These are phyloP conservation scores for Ypsolopha scabrella DNA, from an alignment of 2,888 invertebrate species.

Conservation along the genomic window DNA sequence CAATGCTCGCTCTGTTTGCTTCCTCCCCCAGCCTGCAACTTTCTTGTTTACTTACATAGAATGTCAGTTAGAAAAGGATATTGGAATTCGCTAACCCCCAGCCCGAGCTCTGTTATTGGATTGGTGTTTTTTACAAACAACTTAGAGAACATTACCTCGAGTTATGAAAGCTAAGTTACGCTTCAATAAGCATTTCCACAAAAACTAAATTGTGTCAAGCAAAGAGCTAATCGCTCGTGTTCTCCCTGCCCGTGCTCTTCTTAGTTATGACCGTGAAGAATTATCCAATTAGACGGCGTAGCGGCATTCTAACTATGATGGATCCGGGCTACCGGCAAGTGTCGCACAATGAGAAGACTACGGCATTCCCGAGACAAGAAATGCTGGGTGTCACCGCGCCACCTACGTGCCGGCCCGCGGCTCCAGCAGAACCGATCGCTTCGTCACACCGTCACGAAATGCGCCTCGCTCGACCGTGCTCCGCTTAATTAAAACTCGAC, in stretches of 20 bases:
- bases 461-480: conserved; percentile 46
- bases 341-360: conserved; percentile 57
- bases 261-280: conserved; percentile 44
- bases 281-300: conserved; percentile 54
- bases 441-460: conserved; percentile 56
- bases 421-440: conserved; percentile 57
- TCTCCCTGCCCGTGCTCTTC: conserved; percentile 36
- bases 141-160: too few species aligned
- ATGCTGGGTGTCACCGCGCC: conserved; percentile 49
- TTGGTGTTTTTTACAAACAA: background rate
- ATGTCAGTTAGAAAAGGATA: conserved; percentile 5
- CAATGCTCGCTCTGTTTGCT: conserved; percentile 27
- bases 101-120: conserved; percentile 1
- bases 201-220: conserved; percentile 31
- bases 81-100: conserved; percentile 2
- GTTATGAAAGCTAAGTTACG: conserved; percentile 11
- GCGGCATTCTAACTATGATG: conserved; percentile 39
- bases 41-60: conserved; percentile 8
- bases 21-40: conserved; percentile 23
- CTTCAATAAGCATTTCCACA: conserved; percentile 15
- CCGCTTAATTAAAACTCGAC: conserved; percentile 62
- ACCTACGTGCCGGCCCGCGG: conserved; percentile 49
- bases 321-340: conserved; percentile 44
- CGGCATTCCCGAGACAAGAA: conserved; percentile 50
- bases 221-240: conserved; percentile 10